Base-by-base conservation (phyloP, 2,113 vertebrate genomes). In the Anas platyrhynchos region DNA sequence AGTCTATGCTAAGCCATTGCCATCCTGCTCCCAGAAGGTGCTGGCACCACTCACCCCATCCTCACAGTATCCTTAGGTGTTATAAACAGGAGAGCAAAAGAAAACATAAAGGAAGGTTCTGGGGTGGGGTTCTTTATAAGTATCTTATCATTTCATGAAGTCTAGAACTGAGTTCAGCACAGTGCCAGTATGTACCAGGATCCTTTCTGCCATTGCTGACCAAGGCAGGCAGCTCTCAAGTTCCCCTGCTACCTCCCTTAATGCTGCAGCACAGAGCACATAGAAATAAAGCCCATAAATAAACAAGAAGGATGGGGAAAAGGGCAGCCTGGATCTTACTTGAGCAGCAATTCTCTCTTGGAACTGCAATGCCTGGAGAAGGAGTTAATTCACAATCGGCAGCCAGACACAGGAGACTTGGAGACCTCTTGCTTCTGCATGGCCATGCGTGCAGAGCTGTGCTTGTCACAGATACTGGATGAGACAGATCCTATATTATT, bases 401-500 rank as follows among this genome's bases (percentile, higher is more conserved):
- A 88, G 52, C 29, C 44, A 75, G 52, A 52, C 71, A n/a, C 85
- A 76, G 77, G 81, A 89, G 58, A 38, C 62, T 75, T 0, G 0
- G 66, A 29, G 68, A 78, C 77, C 66, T 91, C 80, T 88, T 91
- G 71, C 56, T 93, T 91, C 74, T 63, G 76, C 63, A 56, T 0
- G 1, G 88, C 34, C 10, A 0, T 56, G 72, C 2, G 3, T 54
- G 43, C 69, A 77, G 85, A 38, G 72, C 75, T 86, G 81, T 85
- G 76, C 65, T 81, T 95, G 90, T 95, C 95, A 95, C 84, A 82
- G 82, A 77, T 15, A 82, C 78, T 50, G 23, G 75, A 92, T 83
- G 69, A 97, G 92, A 97, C 82, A 94, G 73, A 67, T 63, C 93
- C 92, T 91, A 68, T 54, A 88, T 91, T 94, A 88, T 89, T 96